phyloP scores from a whole-genome alignment of 1,140 invertebrate species.

The Drosophila chauvacae region DNA sequence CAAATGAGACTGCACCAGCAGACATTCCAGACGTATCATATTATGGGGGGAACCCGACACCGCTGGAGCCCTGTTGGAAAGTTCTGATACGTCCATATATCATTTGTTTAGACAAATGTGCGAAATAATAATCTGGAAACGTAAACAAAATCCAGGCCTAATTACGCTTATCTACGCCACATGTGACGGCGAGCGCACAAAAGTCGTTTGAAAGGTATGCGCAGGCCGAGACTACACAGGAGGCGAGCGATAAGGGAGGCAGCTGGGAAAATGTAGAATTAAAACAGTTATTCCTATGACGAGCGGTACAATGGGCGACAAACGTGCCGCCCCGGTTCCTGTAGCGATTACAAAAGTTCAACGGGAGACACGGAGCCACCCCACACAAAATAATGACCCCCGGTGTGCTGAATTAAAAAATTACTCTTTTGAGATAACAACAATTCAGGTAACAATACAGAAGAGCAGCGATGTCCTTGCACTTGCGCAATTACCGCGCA shows the following conservation, averaged over 20 bases:
- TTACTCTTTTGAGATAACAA: conserved; percentile 30
- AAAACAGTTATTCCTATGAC: conserved; percentile 28
- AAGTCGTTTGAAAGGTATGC: conserved; percentile 78
- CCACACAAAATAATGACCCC: conserved; percentile 31
- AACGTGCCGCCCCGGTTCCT: conserved; percentile 59
- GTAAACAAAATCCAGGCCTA: conserved; percentile 40
- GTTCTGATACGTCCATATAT: conserved; percentile 9
- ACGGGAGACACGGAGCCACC: conserved; percentile 46
- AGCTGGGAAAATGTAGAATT: conserved; percentile 44
- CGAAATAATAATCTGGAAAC: conserved; percentile 35
- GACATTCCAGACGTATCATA: conserved; percentile 27
- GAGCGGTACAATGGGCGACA: conserved; percentile 28
- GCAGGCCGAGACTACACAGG: conserved; percentile 17
- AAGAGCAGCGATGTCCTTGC: conserved; percentile 57
- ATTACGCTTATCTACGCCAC: conserved; percentile 56
- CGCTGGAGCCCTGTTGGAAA: background rate
- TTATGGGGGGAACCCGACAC: conserved; percentile 24
- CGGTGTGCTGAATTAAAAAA: conserved; percentile 14
- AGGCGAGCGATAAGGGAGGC: conserved; percentile 55
- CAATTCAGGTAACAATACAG: conserved; percentile 30
- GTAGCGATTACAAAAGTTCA: conserved; percentile 48
- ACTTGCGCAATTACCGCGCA: conserved; percentile 78
- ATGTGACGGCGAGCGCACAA: conserved; percentile 26
- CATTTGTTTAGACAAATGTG: conserved; percentile 39
- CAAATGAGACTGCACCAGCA: conserved; percentile 11